Conservation (phyloP, 2,113 vertebrate species). For the Vombatus ursinus region DNA sequence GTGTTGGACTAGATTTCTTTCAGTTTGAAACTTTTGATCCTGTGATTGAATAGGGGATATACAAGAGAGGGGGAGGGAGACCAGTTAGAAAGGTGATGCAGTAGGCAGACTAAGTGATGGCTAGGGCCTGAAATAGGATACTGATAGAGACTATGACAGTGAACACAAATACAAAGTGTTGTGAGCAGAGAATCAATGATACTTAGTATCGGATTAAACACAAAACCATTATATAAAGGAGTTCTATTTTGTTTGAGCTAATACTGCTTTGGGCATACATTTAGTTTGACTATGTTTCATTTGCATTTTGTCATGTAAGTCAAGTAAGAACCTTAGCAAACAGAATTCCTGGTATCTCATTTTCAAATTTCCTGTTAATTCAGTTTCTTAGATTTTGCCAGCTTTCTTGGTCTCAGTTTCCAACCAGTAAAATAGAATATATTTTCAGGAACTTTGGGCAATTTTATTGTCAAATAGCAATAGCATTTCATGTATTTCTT, state of each 20-base stretch:
- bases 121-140: background rate
- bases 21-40: background rate
- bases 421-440: constrained; percentile 22
- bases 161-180: background rate
- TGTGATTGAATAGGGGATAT: background rate
- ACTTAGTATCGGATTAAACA: background rate
- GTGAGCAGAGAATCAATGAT: background rate
- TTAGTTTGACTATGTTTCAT: background rate
- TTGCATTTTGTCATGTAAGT: background rate
- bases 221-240: background rate
- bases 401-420: constrained; percentile 11
- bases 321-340: background rate
- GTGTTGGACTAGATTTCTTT: background rate
- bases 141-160: background rate
- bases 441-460: background rate
- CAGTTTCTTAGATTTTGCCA: background rate
- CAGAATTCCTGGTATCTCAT: background rate
- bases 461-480: background rate
- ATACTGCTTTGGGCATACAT: background rate
- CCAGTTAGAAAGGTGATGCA: background rate
- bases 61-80: background rate
- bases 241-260: background rate
- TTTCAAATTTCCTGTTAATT: background rate
- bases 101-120: background rate
- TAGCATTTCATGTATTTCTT: background rate